A percentile compares a stretch with the other conserved stretches of the same genome.
Conservation (phyloP, 1,140 invertebrate species). For the Lycorma delicatula region DNA sequence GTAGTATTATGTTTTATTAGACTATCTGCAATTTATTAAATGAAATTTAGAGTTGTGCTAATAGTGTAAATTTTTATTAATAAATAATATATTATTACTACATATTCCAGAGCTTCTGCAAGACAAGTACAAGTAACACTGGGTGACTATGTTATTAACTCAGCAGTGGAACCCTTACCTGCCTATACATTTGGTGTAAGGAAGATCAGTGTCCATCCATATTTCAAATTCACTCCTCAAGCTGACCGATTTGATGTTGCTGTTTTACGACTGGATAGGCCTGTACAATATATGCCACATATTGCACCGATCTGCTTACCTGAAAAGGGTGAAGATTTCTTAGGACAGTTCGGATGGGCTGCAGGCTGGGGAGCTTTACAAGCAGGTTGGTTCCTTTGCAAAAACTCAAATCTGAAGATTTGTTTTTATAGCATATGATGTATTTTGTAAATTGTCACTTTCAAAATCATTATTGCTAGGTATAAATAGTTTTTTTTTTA, state of each 20-base stretch:
- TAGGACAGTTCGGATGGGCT: slow-evolving; percentile 84
- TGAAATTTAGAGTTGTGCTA: background rate
- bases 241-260: slow-evolving; percentile 80
- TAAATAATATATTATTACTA: too few relatives aligned
- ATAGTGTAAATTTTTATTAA: too few relatives aligned
- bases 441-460: too few relatives aligned
- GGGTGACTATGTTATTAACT: slow-evolving; percentile 90
- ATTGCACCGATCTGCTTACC: slow-evolving; percentile 90
- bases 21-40: too few relatives aligned
- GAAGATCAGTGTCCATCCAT: slow-evolving; percentile 83
- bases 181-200: slow-evolving; percentile 84
- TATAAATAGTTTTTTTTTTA: too few relatives aligned
- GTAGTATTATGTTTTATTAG: background rate
- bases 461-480: too few relatives aligned
- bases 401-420: too few relatives aligned
- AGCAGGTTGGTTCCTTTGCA: slow-evolving; percentile 41
- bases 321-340: slow-evolving; percentile 79
- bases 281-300: slow-evolving; percentile 83
- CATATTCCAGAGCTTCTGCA: slow-evolving; percentile 58
- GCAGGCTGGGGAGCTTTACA: slow-evolving; percentile 91
- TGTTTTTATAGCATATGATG: too few relatives aligned
- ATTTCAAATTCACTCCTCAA: slow-evolving; percentile 89
- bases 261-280: slow-evolving; percentile 75
- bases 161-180: slow-evolving; percentile 77
- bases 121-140: slow-evolving; percentile 84